A percentile compares a stretch with the other conserved stretches of the same genome.
These are phyloP conservation scores for Leptogaster cylindrica DNA, from an alignment of 2,888 invertebrate species.

Conservation along the genomic window DNA sequence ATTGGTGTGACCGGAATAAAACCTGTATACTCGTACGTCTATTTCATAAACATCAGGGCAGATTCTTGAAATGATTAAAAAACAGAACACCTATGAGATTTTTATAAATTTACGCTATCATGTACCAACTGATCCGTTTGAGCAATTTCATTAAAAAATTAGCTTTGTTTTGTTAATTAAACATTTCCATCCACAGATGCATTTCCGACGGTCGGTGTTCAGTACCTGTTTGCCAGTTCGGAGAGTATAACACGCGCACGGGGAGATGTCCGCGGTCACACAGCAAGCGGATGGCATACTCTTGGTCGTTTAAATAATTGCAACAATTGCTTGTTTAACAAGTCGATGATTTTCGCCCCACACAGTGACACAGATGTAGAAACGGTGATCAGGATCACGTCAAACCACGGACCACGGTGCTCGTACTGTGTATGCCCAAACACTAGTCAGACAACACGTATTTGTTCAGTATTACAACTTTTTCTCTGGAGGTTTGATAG, in stretches of 20 bases:
- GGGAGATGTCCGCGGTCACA: conserved; percentile 57
- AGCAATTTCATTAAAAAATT: too few species aligned
- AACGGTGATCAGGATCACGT: not conserved
- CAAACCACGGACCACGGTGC: conserved; percentile 7
- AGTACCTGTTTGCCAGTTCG: conserved; percentile 56
- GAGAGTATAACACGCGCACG: conserved; percentile 53
- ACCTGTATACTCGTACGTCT: too few species aligned
- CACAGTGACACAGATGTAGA: too few species aligned
- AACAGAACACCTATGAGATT: too few species aligned
- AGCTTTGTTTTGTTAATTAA: too few species aligned
- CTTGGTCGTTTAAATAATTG: conserved; percentile 11
- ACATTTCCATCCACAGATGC: conserved; percentile 53
- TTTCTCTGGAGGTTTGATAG: not conserved
- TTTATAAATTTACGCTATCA: too few species aligned
- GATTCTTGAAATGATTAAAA: too few species aligned
- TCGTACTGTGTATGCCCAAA: conserved; percentile 6
- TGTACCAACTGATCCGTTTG: too few species aligned
- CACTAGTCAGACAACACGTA: conserved; percentile 21
- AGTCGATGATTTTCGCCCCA: too few species aligned
- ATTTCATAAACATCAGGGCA: too few species aligned
- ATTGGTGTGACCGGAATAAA: too few species aligned
- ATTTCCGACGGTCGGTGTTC: conserved; percentile 55
- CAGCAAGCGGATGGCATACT: not conserved
- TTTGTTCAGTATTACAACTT: conserved; percentile 14
- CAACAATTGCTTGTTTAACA: too few species aligned